phyloP scores from a whole-genome alignment of 1,140 invertebrate genomes.

The Copidosoma floridanum region DNA sequence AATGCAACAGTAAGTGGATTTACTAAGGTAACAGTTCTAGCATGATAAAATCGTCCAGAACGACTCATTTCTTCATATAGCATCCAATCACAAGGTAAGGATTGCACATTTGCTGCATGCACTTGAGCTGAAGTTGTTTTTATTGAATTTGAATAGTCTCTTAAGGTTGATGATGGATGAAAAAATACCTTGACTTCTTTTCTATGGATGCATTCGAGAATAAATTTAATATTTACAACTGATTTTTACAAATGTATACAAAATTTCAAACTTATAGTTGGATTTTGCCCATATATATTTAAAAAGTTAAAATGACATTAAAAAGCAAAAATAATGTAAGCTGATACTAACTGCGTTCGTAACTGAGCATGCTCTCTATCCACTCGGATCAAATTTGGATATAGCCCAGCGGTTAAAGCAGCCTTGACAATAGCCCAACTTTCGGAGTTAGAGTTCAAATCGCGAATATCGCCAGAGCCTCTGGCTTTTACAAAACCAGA shows the following conservation, averaged over 20 bases:
- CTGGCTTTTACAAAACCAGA: constrained; percentile 77
- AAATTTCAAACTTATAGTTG: no score
- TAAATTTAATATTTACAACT: no score
- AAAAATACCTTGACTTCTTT: constrained; percentile 74
- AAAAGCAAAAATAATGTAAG: no score
- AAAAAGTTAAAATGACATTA: not conserved
- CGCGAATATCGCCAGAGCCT: constrained; percentile 69
- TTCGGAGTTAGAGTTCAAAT: constrained; percentile 79
- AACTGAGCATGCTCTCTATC: constrained; percentile 61
- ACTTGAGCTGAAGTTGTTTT: constrained; percentile 45
- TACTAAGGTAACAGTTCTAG: constrained; percentile 74
- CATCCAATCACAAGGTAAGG: constrained; percentile 77
- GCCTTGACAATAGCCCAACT: constrained; percentile 93
- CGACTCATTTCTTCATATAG: constrained; percentile 81
- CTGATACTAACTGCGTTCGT: constrained; percentile 61
- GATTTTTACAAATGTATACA: no score
- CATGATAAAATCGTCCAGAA: constrained; percentile 64
- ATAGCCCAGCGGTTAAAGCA: constrained; percentile 79
- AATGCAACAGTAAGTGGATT: constrained; percentile 77
- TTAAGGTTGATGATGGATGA: constrained; percentile 73
- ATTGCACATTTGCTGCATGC: constrained; percentile 51
- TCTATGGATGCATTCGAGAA: constrained; percentile 52
- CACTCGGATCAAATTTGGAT: constrained; percentile 80
- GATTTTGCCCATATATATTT: no score
- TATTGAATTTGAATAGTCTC: constrained; percentile 50